Conservation (phyloP, 2,113 vertebrate genomes). For the Scortum barcoo region DNA sequence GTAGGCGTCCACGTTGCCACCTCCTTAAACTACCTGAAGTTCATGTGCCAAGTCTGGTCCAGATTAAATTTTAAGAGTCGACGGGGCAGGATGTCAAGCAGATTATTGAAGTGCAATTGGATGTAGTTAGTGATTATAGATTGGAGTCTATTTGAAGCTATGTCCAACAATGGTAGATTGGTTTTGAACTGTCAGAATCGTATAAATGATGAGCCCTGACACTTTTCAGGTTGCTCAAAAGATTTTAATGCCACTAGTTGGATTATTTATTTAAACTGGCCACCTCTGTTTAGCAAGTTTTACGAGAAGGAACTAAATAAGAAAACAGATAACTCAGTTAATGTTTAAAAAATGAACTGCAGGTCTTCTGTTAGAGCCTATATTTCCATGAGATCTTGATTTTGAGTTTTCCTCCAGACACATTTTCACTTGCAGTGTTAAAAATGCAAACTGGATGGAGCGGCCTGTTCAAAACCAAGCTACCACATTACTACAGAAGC, state of each 20-base stretch:
- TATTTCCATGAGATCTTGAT: conserved; percentile 2
- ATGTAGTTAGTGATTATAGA: conserved; percentile 26
- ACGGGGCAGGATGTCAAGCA: conserved; percentile 16
- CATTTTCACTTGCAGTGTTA: conserved; percentile 16
- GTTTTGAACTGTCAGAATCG: conserved; percentile 33
- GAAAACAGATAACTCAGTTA: not conserved
- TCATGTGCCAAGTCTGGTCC: conserved; percentile 70
- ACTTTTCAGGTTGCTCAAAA: conserved; percentile 15
- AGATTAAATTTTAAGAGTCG: conserved; percentile 16
- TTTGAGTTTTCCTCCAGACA: conserved; percentile 18
- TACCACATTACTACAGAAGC: not conserved
- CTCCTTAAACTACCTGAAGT: conserved; percentile 71
- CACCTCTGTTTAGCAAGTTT: conserved; percentile 31
- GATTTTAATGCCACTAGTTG: conserved; percentile 19
- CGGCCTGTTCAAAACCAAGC: conserved; percentile 20
- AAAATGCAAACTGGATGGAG: conserved; percentile 4
- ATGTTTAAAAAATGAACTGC: not conserved
- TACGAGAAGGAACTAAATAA: conserved; percentile 9
- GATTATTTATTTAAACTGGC: not conserved
- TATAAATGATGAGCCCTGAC: not conserved
- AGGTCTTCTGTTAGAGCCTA: not conserved
- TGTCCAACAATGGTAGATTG: conserved; percentile 13
- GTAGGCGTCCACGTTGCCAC: conserved; percentile 50
- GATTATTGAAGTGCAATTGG: conserved; percentile 63
- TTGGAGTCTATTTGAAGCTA: conserved; percentile 12